Evolutionary conservation across 2,797 vertebrate genomes (phyloP), one percentile per base, ranked within the genome.

Genomic region (Uromys caudimaculatus): DNA sequence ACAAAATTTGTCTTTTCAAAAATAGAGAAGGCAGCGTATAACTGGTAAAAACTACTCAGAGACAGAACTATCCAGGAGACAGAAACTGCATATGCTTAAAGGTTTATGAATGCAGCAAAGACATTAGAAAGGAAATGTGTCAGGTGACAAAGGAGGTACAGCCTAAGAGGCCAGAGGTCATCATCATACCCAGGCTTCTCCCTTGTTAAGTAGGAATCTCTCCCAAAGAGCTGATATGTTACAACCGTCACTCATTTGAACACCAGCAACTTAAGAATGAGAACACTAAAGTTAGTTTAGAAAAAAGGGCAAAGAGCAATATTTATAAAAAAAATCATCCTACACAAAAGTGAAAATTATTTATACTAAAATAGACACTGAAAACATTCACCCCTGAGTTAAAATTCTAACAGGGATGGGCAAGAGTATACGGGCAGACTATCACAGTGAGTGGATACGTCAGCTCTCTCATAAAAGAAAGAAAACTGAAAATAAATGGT

Each of bases 1-100:
- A 41, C 7, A 76, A 76, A 71, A 62, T 60, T 16, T 6, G 52
- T 16, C 14, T 79, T 52, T 17, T 19, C 6, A 79, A 73, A 93
- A 17, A 21, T 62, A 76, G 17, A 13, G 5, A 89, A 69, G 77
- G 21, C 3, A 41, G 35, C 13, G 19, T 1, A 12, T 1, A 7
- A 3, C 44, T 90, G 44, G 82, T 4, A 21, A 44, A 58, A 58
- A 73, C 67, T 77, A 10, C 12, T 44, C 60, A 10, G 56, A 2
- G n/a, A n/a, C n/a, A n/a, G n/a, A n/a, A n/a, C n/a, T 0, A 0
- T 0, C n/a, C 27, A 23, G 2, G 38, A 56, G 35, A 0, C 12
- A 64, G 4, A 2, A 35, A 71, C 35, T 54, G 8, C 10, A 35
- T 13, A 6, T 77, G 19, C 7, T 76, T 91, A 41, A 10, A 75